Conservation (phyloP, 2,113 vertebrate genomes). For the Hippocampus mohnikei region DNA sequence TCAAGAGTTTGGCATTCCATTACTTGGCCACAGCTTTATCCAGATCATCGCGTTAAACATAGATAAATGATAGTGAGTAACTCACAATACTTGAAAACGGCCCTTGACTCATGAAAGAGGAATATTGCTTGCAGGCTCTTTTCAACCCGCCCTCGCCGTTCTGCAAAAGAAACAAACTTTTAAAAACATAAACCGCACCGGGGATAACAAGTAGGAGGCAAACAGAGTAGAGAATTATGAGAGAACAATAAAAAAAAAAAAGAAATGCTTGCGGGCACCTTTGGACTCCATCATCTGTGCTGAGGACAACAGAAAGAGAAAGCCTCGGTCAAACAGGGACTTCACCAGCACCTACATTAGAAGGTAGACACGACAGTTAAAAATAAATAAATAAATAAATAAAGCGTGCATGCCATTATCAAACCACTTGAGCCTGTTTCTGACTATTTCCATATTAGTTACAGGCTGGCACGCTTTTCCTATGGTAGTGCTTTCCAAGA, state of each 20-base stretch:
- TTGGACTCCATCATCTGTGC: slow-evolving; percentile 84
- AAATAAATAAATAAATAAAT: too few relatives aligned
- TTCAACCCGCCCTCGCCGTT: slow-evolving; percentile 73
- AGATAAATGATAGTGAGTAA: slow-evolving; percentile 19
- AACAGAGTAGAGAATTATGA: slow-evolving; percentile 18
- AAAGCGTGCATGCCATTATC: too few relatives aligned
- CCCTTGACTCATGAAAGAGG: slow-evolving; percentile 86
- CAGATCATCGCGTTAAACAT: not conserved
- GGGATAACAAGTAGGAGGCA: slow-evolving; percentile 38
- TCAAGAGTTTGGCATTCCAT: too few relatives aligned
- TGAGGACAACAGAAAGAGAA: slow-evolving; percentile 88
- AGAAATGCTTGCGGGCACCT: slow-evolving; percentile 66
- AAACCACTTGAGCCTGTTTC: too few relatives aligned
- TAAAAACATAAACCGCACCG: slow-evolving; percentile 18
- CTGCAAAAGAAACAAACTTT: slow-evolving; percentile 66
- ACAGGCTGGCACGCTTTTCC: too few relatives aligned
- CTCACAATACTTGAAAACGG: slow-evolving; percentile 70
- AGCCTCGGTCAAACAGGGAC: slow-evolving; percentile 85
- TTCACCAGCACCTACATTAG: slow-evolving; percentile 86
- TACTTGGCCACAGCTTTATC: not conserved
- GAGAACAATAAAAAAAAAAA: slow-evolving; percentile 19
- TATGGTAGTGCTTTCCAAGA: too few relatives aligned
- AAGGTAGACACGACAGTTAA: slow-evolving; percentile 18
- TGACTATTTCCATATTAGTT: too few relatives aligned
- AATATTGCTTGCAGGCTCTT: slow-evolving; percentile 85